A percentile compares a stretch with the other conserved stretches of the same genome.
Conservation (phyloP, 2,888 invertebrate genomes). For the Augochlorella aurata region DNA sequence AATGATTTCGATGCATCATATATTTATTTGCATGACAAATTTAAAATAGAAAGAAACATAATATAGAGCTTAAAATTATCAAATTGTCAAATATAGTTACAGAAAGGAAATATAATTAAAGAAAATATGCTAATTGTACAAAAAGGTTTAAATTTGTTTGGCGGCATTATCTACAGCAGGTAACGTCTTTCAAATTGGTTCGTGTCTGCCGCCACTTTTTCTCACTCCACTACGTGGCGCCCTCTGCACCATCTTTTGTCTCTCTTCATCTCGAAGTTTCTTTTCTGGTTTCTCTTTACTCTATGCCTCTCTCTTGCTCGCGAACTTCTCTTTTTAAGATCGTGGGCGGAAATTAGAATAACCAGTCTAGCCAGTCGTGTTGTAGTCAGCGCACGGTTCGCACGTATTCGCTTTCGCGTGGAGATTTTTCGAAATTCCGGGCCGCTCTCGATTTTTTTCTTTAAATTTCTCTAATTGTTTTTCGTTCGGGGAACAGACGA, state of each 20-base stretch:
- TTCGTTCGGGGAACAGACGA: conserved; percentile 9
- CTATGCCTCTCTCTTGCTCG: conserved; percentile 28
- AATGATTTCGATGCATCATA: background rate
- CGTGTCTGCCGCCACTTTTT: conserved; percentile 35
- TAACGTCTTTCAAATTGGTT: conserved; percentile 1
- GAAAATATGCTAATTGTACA: background rate
- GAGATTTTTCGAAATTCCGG: conserved; percentile 23
- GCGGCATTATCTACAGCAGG: conserved; percentile 2
- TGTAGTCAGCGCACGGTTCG: conserved; percentile 63
- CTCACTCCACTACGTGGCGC: conserved; percentile 43
- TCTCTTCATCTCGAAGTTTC: conserved; percentile 16
- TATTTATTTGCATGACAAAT: too few relatives aligned
- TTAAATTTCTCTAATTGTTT: background rate
- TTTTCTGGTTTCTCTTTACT: conserved; percentile 25
- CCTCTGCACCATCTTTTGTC: conserved; percentile 43
- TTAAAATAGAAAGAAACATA: too few relatives aligned
- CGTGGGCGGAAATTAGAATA: conserved; percentile 79
- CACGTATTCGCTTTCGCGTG: conserved; percentile 29
- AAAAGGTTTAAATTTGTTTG: background rate
- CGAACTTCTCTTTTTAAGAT: conserved; percentile 51
- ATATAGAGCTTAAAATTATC: too few relatives aligned
- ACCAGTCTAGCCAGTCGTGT: conserved; percentile 76
- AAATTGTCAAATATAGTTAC: too few relatives aligned
- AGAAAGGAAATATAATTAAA: too few relatives aligned
- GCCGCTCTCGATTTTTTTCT: background rate